These are phyloP conservation scores for Prosapia bicincta DNA, from an alignment of 2,888 invertebrate genomes.

Conservation along the genomic window DNA sequence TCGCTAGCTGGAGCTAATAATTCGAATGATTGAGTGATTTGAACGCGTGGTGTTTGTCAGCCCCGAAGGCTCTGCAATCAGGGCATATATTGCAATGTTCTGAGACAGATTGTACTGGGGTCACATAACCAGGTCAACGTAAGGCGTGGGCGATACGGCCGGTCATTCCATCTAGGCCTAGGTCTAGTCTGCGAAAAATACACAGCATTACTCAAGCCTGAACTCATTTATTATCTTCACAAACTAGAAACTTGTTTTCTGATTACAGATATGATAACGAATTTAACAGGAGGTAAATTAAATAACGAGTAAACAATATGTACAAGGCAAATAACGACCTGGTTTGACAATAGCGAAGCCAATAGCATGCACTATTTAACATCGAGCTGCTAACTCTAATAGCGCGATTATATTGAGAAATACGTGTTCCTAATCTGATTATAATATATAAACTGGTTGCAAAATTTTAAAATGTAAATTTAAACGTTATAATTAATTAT, in stretches of 20 bases:
- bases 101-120: background rate
- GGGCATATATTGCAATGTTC: background rate
- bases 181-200: constrained; percentile 2
- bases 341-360: background rate
- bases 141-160: background rate
- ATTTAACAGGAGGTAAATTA: background rate
- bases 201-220: background rate
- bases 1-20: background rate
- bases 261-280: background rate
- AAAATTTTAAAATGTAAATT: background rate
- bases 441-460: background rate
- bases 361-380: background rate
- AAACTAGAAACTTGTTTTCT: background rate
- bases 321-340: background rate
- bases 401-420: background rate
- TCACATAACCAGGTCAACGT: background rate
- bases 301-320: background rate
- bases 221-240: background rate
- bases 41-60: constrained; percentile 2
- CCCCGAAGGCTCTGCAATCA: background rate
- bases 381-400: background rate
- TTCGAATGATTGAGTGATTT: constrained; percentile 2
- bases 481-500: background rate
- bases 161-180: background rate
- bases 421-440: background rate